Conservation (phyloP, 2,888 invertebrate genomes). For the Drepana falcataria region DNA sequence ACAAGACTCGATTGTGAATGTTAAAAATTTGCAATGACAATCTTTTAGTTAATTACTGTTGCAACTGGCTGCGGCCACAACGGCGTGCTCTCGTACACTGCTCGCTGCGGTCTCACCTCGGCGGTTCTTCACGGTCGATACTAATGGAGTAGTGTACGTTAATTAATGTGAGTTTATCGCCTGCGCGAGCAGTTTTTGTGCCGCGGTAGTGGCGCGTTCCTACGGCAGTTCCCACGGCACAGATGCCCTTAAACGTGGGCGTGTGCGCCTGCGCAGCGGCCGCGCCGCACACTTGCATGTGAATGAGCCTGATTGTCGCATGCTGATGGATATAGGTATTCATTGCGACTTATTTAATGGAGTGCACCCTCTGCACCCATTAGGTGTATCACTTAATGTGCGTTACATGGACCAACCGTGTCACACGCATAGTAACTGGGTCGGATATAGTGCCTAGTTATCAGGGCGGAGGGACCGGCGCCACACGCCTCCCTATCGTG, state of each 20-base stretch:
- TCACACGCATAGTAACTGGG: too few relatives aligned
- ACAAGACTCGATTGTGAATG: conserved; percentile 31
- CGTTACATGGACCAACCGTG: too few relatives aligned
- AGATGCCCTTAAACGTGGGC: conserved; percentile 55
- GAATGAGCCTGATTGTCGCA: conserved; percentile 5
- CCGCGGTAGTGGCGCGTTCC: conserved; percentile 26
- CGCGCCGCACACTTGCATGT: conserved; percentile 16
- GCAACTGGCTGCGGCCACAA: not conserved
- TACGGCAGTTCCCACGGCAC: conserved; percentile 65
- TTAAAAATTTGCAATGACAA: conserved; percentile 48
- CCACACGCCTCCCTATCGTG: too few relatives aligned
- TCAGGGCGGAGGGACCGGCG: too few relatives aligned
- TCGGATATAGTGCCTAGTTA: too few relatives aligned
- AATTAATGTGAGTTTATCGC: not conserved
- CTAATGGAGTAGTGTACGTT: not conserved
- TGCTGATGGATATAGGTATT: not conserved
- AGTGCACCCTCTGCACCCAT: too few relatives aligned
- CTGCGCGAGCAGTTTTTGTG: conserved; percentile 6
- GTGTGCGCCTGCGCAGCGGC: conserved; percentile 24
- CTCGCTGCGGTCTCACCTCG: not conserved
- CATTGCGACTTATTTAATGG: too few relatives aligned
- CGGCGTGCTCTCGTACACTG: conserved; percentile 10
- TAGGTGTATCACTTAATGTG: too few relatives aligned
- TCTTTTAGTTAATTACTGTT: conserved; percentile 28
- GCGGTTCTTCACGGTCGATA: not conserved